A percentile compares a stretch with the other conserved stretches of the same genome.
Conservation (phyloP, 1,140 invertebrate genomes). For the Drosophila nebulosa region DNA sequence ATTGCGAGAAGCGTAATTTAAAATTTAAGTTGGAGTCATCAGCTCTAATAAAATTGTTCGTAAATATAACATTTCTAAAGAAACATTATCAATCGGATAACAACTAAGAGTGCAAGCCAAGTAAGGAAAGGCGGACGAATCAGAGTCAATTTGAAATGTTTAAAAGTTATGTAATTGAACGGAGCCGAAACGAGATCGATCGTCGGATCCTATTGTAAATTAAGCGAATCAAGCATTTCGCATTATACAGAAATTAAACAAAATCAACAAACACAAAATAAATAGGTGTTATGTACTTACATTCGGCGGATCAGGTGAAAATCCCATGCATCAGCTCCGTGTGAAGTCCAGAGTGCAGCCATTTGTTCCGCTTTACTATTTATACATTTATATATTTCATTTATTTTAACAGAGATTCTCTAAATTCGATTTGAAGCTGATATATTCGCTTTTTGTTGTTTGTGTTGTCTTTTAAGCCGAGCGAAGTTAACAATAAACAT, state of each 20-base stretch:
- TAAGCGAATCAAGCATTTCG: not conserved
- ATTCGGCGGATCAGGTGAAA: not conserved
- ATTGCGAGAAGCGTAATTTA: conserved; percentile 64
- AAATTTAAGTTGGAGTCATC: conserved; percentile 67
- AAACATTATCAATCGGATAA: not conserved
- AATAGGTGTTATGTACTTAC: not conserved
- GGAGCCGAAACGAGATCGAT: not conserved
- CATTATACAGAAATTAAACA: not conserved
- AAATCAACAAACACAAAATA: not conserved
- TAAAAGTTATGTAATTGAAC: not conserved
- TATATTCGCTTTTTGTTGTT: not conserved
- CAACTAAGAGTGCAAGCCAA: not conserved
- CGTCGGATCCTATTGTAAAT: not conserved
- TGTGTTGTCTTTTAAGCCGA: not conserved
- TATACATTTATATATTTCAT: not conserved
- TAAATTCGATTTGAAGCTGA: not conserved
- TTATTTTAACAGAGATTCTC: not conserved
- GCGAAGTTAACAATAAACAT: not conserved
- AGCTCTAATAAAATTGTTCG: conserved; percentile 39
- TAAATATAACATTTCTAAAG: conserved; percentile 21
- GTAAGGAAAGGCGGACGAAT: not conserved
- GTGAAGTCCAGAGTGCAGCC: too few species aligned
- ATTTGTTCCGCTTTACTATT: not conserved
- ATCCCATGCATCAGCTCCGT: not conserved
- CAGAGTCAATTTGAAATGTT: not conserved